Conservation (phyloP, 2,888 invertebrate genomes). For the Melipona beecheii region DNA sequence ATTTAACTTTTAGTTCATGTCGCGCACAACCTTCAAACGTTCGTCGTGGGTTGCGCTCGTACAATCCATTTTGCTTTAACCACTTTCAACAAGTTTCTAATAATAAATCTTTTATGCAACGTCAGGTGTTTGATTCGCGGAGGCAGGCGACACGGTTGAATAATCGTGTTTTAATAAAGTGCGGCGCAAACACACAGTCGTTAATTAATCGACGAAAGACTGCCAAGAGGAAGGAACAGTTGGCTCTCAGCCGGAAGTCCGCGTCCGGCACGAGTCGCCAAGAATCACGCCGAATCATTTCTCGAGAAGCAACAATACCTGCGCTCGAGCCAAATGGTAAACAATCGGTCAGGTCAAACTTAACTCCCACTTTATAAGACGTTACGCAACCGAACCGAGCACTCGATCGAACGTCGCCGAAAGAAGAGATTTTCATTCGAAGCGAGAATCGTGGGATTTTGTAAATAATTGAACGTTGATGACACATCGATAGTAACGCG, state of each 20-base stretch:
- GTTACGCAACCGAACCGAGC: slow-evolving; percentile 27
- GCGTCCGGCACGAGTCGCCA: slow-evolving; percentile 19
- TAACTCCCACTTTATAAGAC: background rate
- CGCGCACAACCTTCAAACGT: background rate
- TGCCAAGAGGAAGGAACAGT: slow-evolving; percentile 44
- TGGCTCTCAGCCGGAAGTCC: slow-evolving; percentile 34
- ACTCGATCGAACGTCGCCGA: slow-evolving; percentile 26
- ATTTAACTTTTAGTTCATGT: too few relatives aligned
- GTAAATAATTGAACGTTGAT: background rate
- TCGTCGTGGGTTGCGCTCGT: background rate
- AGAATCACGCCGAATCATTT: slow-evolving; percentile 18
- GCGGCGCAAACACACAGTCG: background rate
- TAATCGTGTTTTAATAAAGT: slow-evolving; percentile 2
- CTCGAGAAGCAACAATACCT: slow-evolving; percentile 21
- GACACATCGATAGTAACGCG: background rate
- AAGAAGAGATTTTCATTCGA: slow-evolving; percentile 23
- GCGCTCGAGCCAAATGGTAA: slow-evolving; percentile 39
- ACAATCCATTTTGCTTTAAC: background rate
- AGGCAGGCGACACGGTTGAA: background rate
- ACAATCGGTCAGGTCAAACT: slow-evolving; percentile 26
- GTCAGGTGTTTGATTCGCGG: background rate
- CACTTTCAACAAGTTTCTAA: background rate
- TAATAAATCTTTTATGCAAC: slow-evolving; percentile 17
- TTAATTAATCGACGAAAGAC: slow-evolving; percentile 8
- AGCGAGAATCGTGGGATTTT: slow-evolving; percentile 5